phyloP scores from a whole-genome alignment of 2,113 vertebrate genomes.

The Ifrita kowaldi region DNA sequence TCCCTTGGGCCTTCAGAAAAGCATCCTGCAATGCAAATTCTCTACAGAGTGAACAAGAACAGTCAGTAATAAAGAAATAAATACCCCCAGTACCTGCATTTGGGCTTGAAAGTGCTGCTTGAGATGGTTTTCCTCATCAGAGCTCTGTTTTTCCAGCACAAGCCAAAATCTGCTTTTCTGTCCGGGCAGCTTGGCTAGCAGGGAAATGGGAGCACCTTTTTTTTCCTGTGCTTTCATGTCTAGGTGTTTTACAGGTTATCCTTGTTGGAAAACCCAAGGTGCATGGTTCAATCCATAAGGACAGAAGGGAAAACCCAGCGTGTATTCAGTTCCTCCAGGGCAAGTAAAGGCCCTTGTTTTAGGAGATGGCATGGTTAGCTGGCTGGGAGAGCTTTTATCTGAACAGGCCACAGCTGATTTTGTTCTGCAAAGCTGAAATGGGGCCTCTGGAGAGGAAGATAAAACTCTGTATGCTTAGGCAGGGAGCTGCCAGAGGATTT shows the following conservation, averaged over 20 bases:
- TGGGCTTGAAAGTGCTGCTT: neutral
- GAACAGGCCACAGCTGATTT: neutral
- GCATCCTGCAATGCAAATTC: neutral
- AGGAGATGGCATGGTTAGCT: neutral
- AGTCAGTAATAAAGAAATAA: neutral
- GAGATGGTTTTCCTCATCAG: neutral
- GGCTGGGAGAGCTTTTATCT: neutral
- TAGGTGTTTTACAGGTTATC: neutral
- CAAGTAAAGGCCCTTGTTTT: neutral
- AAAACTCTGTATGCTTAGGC: neutral
- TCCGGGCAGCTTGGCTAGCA: neutral
- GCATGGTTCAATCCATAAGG: neutral
- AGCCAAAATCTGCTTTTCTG: neutral
- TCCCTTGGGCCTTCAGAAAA: neutral
- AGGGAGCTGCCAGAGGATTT: slow-evolving; percentile 4
- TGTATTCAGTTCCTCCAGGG: neutral
- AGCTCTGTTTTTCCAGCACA: neutral
- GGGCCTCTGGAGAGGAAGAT: neutral
- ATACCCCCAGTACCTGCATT: neutral
- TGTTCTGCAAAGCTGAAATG: neutral
- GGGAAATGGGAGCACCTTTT: neutral
- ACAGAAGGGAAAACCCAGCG: neutral
- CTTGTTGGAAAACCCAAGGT: neutral
- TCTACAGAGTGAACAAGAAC: neutral
- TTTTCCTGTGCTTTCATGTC: neutral